Evolutionary conservation across 2,888 invertebrate genomes (phyloP), one percentile per base, ranked within the genome.

Genomic region (Belgica antarctica): DNA sequence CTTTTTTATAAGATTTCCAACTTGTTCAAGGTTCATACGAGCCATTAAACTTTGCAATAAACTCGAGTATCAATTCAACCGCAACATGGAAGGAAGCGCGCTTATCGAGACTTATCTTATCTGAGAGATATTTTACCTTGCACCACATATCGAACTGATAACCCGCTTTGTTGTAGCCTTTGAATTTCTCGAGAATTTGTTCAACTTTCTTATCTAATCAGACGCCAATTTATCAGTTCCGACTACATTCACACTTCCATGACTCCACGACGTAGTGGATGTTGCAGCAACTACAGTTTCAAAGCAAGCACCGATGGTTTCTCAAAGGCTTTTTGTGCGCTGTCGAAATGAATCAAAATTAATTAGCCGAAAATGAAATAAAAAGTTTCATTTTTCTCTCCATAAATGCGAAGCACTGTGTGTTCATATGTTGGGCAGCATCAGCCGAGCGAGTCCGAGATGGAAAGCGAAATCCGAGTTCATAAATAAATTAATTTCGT

Each of bases 311-410:
- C n/a, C n/a, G n/a, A n/a, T n/a, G 34, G 12, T 41, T 41, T 15
- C 15, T 41, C 41, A 41, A 10, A 22, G 22, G 4, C 2, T 52
- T 52, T 22, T 52, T n/a, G 17, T 22, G 22, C 17, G 12, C 52
- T 52, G 52, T 52, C 52, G 52, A 52, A 52, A 52, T 52, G 52
- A 52, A 52, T 52, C 52, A 22, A 52, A 52, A 52, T 52, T 52
- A 52, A 52, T 52, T 52, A 52, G 52, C 52, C 52, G 52, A 52
- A 52, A 41, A 41, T 3, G 3, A 12, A 41, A 41, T 4, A 12
- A 22, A 22, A 52, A 52, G 52, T 52, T 52, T 52, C 52, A 52
- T 52, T 52, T 52, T 52, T 52, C 52, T 52, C 19, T 17, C 52
- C 52, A 52, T 52, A 52, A 52, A 22, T 52, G 22, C 22, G 22